A percentile compares a stretch with the other conserved stretches of the same genome.
These are phyloP conservation scores for Lamellibrachia luymesi DNA, from an alignment of 1,140 invertebrate species.

Conservation along the genomic window DNA sequence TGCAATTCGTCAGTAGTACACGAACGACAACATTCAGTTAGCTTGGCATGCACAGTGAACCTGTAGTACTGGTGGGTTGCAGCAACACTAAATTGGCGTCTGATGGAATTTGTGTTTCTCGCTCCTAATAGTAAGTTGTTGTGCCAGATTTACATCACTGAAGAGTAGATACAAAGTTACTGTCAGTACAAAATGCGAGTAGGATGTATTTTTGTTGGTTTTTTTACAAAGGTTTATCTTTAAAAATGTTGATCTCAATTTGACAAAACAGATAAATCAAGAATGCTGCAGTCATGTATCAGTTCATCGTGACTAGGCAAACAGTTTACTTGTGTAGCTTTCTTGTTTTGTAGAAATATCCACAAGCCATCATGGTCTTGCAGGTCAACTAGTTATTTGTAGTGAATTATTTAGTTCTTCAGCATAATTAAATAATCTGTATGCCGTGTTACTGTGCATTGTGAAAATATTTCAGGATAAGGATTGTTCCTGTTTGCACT, in stretches of 20 bases:
- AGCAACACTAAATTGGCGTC: not conserved
- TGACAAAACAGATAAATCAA: not conserved
- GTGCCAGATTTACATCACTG: not conserved
- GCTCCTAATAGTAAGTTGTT: not conserved
- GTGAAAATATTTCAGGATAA: not conserved
- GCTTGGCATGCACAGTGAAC: not conserved
- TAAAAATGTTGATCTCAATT: not conserved
- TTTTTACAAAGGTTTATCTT: not conserved
- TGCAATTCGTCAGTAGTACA: not conserved
- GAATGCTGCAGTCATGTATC: not conserved
- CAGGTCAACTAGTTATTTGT: not conserved
- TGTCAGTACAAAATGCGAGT: not conserved
- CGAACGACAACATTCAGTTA: not conserved
- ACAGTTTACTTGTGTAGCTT: not conserved
- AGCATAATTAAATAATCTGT: not conserved
- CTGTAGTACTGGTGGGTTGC: not conserved
- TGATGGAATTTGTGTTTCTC: not conserved
- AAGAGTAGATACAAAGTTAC: not conserved
- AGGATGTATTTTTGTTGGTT: not conserved
- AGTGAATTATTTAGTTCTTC: not conserved
- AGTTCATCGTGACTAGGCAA: not conserved
- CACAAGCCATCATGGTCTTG: not conserved
- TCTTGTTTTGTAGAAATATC: not conserved
- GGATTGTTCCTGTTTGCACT: not conserved
- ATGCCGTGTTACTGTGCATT: not conserved